A percentile compares a stretch with the other conserved stretches of the same genome.
phyloP scores from a whole-genome alignment of 2,888 invertebrate species.

The Agrochola macilenta region DNA sequence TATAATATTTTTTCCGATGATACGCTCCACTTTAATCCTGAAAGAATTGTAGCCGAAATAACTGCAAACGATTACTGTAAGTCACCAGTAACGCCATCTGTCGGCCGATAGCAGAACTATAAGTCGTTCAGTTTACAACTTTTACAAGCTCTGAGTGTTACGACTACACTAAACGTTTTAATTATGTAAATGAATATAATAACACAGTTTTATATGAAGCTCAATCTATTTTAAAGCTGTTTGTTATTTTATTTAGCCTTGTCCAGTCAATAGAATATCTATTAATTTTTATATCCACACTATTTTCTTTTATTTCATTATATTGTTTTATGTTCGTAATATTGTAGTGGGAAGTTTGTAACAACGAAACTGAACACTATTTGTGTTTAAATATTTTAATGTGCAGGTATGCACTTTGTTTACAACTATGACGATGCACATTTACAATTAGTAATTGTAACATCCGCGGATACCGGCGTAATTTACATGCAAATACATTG shows the following conservation, averaged over 20 bases:
- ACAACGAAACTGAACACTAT: constrained; percentile 66
- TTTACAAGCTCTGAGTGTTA: constrained; percentile 31
- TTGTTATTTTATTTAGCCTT: constrained; percentile 41
- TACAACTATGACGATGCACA: constrained; percentile 81
- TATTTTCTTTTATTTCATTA: constrained; percentile 19
- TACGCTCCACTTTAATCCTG: constrained; percentile 35
- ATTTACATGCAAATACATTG: constrained; percentile 89
- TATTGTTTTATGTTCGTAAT: constrained; percentile 8
- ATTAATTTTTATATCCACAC: constrained; percentile 36
- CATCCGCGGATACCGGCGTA: constrained; percentile 85
- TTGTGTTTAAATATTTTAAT: constrained; percentile 63
- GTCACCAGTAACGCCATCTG: constrained; percentile 82
- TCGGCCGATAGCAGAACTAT: constrained; percentile 81
- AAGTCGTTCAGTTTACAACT: constrained; percentile 13
- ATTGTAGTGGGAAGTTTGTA: constrained; percentile 36
- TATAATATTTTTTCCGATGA: constrained; percentile 22
- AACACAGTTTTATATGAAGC: constrained; percentile 38
- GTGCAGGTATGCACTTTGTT: constrained; percentile 73
- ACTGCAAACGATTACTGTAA: constrained; percentile 33
- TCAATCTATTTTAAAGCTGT: constrained; percentile 34
- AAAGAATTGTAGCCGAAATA: constrained; percentile 39
- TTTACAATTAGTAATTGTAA: constrained; percentile 85
- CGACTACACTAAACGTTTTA: constrained; percentile 27
- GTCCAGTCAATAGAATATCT: constrained; percentile 25
- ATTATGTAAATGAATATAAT: constrained; percentile 59